Percentiles rank a stretch among this genome's conserved stretches.
phyloP scores from a whole-genome alignment of 2,888 invertebrate species.

The Cosmopolites sordidus region DNA sequence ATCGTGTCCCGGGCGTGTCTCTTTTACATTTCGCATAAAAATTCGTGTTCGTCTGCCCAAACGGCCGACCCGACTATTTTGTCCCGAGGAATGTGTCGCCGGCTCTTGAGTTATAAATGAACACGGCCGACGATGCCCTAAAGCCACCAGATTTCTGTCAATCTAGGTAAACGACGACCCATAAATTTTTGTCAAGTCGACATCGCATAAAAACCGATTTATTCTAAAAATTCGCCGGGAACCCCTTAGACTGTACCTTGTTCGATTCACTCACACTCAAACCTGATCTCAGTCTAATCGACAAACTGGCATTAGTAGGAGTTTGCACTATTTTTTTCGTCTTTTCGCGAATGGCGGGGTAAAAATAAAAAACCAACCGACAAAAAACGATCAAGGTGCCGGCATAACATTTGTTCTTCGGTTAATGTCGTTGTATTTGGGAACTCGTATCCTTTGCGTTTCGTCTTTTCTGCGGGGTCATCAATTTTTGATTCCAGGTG shows the following conservation, averaged over 20 bases:
- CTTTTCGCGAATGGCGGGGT: not conserved
- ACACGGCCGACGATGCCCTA: constrained; percentile 17
- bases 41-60: too few species aligned
- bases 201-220: constrained; percentile 48
- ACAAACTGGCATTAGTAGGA: too few species aligned
- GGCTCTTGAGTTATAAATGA: constrained; percentile 41
- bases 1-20: too few species aligned
- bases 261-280: too few species aligned
- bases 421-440: constrained; percentile 39
- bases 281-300: too few species aligned
- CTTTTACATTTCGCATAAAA: too few species aligned
- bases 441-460: too few species aligned
- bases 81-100: constrained; percentile 42
- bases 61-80: constrained; percentile 39
- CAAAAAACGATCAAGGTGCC: constrained; percentile 41
- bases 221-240: constrained; percentile 31
- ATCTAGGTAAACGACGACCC: constrained; percentile 38
- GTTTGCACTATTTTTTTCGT: too few species aligned
- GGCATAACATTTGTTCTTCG: constrained; percentile 44
- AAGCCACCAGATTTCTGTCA: constrained; percentile 45
- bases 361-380: constrained; percentile 5
- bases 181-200: constrained; percentile 44
- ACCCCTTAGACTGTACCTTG: too few species aligned
- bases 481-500: too few species aligned
- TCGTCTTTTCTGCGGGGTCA: too few species aligned